Evolutionary conservation across 2,113 vertebrate genomes (phyloP), one percentile per base, ranked within the genome.

Genomic region (Camelus dromedarius): DNA sequence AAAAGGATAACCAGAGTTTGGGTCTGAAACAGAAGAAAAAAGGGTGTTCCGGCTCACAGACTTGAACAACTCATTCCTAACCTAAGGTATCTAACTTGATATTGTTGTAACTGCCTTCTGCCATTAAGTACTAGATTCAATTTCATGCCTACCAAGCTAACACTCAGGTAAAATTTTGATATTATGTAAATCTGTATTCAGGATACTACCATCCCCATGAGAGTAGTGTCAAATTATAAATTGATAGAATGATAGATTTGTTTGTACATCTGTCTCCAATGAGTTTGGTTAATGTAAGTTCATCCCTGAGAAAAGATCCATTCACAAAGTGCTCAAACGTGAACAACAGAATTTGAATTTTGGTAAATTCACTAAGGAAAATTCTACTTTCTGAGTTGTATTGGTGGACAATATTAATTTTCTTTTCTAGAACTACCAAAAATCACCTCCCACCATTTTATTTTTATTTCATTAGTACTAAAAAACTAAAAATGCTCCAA

Each of bases 281-380:
- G 48, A 83, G n/a, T 75, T 69, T 84, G 42, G 76, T 75, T 93
- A 84, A 50, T 72, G 5, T 4, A 77, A 46, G 58, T 22, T 72
- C 30, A 77, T 10, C 16, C n/a, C 6, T 90, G 28, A 93, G 10
- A 93, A 87, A 89, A 48, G 10, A 90, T 32, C 13, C 15, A 94
- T 48, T 88, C 38, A 93, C 5, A 88, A 5, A 2, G 24, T 80
- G 3, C 14, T 66, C 9, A 81, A 72, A 88, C 20, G 5, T 60
- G 14, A 93, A 85, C 26, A 94, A 62, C 8, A 85, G 24, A 94
- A 91, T 2, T 66, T 82, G 50, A 42, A 67, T 83, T 94, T 82
- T 30, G 16, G 6, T 70, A 83, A 80, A 87, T 87, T 75, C 70
- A 58, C 22, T 22, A 75, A 91, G 26, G 12, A 26, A 95, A 92